phyloP scores from a whole-genome alignment of 2,113 vertebrate genomes.

The Catagonus wagneri region DNA sequence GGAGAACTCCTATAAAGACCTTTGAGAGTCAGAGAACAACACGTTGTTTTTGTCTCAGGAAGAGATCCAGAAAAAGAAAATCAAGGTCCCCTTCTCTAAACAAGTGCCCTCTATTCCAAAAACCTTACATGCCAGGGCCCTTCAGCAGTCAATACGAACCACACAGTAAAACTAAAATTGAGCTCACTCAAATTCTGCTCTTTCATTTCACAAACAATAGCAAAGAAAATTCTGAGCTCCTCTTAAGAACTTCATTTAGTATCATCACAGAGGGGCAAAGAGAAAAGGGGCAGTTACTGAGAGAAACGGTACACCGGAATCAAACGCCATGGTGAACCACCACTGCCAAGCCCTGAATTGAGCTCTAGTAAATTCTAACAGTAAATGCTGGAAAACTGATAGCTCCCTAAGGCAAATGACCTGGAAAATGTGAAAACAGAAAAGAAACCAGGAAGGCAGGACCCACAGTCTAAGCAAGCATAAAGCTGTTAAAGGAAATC shows the following conservation, averaged over 20 bases:
- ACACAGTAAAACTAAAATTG: not conserved
- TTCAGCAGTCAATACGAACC: not conserved
- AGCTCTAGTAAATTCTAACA: not conserved
- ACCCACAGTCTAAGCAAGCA: not conserved
- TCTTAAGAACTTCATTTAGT: not conserved
- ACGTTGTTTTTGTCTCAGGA: not conserved
- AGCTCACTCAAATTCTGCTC: constrained; percentile 13
- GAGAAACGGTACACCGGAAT: not conserved
- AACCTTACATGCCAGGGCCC: not conserved
- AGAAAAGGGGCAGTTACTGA: not conserved
- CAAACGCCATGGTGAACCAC: not conserved
- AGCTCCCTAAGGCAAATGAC: not conserved
- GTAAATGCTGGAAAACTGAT: not conserved
- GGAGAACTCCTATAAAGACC: not conserved
- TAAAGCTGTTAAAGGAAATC: not conserved
- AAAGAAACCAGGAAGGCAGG: not conserved
- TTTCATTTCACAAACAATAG: constrained; percentile 34
- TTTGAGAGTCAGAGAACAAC: not conserved
- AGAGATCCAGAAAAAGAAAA: not conserved
- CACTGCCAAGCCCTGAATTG: not conserved
- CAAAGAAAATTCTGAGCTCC: constrained; percentile 27
- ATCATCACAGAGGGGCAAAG: not conserved
- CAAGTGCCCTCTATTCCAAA: not conserved
- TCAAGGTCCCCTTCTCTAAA: not conserved
- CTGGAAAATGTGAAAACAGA: constrained; percentile 38